Base-by-base conservation (phyloP, 2,113 vertebrate species). In the Noturus placidus region DNA sequence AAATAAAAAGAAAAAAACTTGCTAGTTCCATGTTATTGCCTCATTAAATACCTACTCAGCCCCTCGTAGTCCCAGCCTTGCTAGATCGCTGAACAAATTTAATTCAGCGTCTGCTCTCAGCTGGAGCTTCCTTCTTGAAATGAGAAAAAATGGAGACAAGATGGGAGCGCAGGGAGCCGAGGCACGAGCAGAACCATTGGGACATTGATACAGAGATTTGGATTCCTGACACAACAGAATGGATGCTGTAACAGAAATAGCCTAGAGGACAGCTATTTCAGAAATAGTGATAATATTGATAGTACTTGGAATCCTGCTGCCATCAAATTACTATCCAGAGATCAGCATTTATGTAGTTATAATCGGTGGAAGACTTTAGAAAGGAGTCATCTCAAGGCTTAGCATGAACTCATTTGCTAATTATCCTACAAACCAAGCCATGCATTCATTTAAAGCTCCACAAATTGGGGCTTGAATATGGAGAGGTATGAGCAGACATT, bases 21-120 rank as follows among this genome's bases (percentile, higher is more conserved):
- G 87, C 88, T 90, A 92, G 90, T 92, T 93, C 93, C 92, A 92
- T 91, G 87, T 90, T 91, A 91, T 92, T 92, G 79, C 83, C 57
- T 80, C 88, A 86, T 89, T 90, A 91, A 90, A 79, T 89, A 89
- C 67, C 74, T 76, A 77, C 33, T 35, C 86, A 63, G 42, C 83
- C 30, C 30, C 27, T 69, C 14, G 50, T 88, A 79, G 84, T 90
- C 76, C 54, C 72, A 85, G 84, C 77, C 61, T 90, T 63, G 87
- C 59, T 76, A 84, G 65, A 89, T 90, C 83, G 70, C 82, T n/a
- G 82, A 83, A 74, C 79, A 87, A 89, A 89, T 91, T 89, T 67
- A 90, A 89, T 89, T 84, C 77, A 7, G 83, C 52, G 77, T 59
- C 69, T 57, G n/a, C 69, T 79, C 85, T 86, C 85, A 63, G 74